Base-by-base conservation (phyloP, 2,888 invertebrate species). In the Nomada flava region DNA sequence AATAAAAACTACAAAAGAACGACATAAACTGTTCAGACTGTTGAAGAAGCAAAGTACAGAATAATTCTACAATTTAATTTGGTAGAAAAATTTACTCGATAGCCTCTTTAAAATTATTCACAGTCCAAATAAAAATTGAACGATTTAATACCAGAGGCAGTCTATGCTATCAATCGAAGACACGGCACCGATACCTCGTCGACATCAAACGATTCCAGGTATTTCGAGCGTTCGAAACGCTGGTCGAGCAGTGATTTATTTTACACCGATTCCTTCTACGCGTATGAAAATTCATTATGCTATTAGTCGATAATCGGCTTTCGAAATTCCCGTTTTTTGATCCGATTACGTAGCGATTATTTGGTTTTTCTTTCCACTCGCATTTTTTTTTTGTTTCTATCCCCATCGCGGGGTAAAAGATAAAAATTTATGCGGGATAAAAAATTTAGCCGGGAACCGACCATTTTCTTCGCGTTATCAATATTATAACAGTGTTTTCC, bases 301-400 rank as follows among this genome's bases (percentile, higher is more conserved):
- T 76, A 83, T 83, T 83, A 76, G 78, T 62, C 60, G 69, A 72
- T 84, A 84, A 84, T 84, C 83, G 79, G 83, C 78, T 84, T 83
- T 78, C 42, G 57, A 59, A 76, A 84, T 84, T 72, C 75, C 62
- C 62, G 69, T 71, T 62, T 47, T 83, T 72, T 83, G 78, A 84
- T 83, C 83, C 83, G 83, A 84, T 83, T 83, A 84, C 70, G 55
- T 68, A 36, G 83, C 78, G 83, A 83, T 77, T 82, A 78, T 77
- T 68, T 67, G 55, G 63, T 78, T 82, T 77, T 73, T 52, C 15
- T 23, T 29, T n/a, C 3, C 2, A 1, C 20, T 13, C n/a, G 4
- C 50, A 10, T 50, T 36, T 20, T 20, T 67, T 42, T 7, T 47
- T 10, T 52, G n/a, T 53, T 65, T 36, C 10, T n/a, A 7, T 15